phyloP scores from a whole-genome alignment of 2,888 invertebrate species.

The Melinaea marsaeus region DNA sequence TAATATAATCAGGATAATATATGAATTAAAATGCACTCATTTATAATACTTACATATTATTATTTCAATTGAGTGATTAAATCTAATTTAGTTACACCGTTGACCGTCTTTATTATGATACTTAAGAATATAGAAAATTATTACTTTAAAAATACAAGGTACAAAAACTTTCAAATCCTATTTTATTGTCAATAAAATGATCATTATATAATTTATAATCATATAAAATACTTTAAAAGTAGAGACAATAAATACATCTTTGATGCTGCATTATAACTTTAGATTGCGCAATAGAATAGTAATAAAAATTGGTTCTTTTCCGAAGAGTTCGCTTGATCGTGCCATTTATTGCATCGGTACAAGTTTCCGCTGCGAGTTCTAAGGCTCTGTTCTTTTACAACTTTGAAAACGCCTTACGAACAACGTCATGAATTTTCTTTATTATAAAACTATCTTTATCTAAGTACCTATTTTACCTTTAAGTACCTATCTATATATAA shows the following conservation, averaged over 20 bases:
- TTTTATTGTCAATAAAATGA: not conserved
- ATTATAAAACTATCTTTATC: slow-evolving; percentile 33
- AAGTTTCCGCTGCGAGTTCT: slow-evolving; percentile 58
- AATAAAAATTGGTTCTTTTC: slow-evolving; percentile 55
- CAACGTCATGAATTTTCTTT: slow-evolving; percentile 35
- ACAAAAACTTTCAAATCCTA: too few relatives aligned
- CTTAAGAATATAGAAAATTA: too few relatives aligned
- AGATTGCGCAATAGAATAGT: slow-evolving; percentile 28
- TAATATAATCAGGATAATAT: too few relatives aligned
- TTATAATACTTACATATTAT: too few relatives aligned
- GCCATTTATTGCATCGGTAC: slow-evolving; percentile 69
- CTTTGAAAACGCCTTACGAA: slow-evolving; percentile 57
- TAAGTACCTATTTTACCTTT: too few relatives aligned
- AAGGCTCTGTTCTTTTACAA: slow-evolving; percentile 64
- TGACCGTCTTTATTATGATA: too few relatives aligned
- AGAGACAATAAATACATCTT: slow-evolving; percentile 11
- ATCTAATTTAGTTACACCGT: too few relatives aligned
- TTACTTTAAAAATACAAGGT: too few relatives aligned
- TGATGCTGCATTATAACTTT: slow-evolving; percentile 13
- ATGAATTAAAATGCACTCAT: too few relatives aligned
- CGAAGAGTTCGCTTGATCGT: slow-evolving; percentile 57
- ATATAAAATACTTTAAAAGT: not conserved
- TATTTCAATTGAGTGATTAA: too few relatives aligned
- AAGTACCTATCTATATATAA: too few relatives aligned
- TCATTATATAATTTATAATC: not conserved